Conservation (phyloP, 2,797 vertebrate species). For the Aplochiton taeniatus region DNA sequence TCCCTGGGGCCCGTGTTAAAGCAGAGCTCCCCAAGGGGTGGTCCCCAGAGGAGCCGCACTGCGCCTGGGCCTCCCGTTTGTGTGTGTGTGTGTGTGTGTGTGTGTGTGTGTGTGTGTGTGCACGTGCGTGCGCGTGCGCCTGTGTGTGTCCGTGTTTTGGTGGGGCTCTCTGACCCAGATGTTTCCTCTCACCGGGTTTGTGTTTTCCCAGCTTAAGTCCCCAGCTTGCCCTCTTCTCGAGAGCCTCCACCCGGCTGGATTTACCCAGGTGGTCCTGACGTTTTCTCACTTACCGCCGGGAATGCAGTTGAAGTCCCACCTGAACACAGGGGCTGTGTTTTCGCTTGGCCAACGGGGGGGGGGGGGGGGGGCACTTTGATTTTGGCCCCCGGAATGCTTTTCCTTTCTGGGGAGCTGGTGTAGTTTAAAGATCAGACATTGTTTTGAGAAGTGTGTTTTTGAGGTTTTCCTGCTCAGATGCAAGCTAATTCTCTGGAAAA, state of each 20-base stretch:
- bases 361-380: constrained; percentile 4
- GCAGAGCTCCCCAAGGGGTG: constrained; percentile 24
- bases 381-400: constrained; percentile 16
- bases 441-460: constrained; percentile 40
- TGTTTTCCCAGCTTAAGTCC: constrained; percentile 63
- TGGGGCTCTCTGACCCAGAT: constrained; percentile 54
- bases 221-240: constrained; percentile 30
- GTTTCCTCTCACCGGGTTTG: constrained; percentile 54
- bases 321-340: constrained; percentile 22
- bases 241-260: constrained; percentile 18
- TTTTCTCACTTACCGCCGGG: constrained; percentile 27
- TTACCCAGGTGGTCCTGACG: constrained; percentile 55
- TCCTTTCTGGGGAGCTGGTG: constrained; percentile 16
- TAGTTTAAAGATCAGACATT: constrained; percentile 40
- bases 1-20: constrained; percentile 43
- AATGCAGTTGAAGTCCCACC: constrained; percentile 41
- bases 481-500: no score
- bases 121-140: no score
- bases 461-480: constrained; percentile 45
- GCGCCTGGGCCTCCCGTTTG: neutral
- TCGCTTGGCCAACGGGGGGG: constrained; percentile 1
- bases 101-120: neutral
- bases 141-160: no score
- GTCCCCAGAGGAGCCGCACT: neutral
- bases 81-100: neutral